Percentiles rank a stretch among this genome's conserved stretches.
phyloP scores from a whole-genome alignment of 2,888 invertebrate genomes.

The Drosophila mettleri region DNA sequence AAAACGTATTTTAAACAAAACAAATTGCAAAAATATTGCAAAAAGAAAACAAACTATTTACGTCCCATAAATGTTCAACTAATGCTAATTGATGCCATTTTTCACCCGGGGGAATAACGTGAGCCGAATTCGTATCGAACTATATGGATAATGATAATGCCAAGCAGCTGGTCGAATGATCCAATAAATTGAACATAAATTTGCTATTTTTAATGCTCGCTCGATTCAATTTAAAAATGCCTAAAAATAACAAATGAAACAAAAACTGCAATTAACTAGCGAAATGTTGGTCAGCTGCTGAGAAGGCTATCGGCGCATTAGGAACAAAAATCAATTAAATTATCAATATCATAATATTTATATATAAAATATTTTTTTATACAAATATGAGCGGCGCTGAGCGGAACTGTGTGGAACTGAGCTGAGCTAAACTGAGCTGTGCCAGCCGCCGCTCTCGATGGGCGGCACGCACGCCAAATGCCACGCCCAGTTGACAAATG shows the following conservation, averaged over 20 bases:
- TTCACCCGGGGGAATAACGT: constrained; percentile 33
- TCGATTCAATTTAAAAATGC: constrained; percentile 28
- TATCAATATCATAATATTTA: constrained; percentile 64
- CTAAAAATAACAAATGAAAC: constrained; percentile 56
- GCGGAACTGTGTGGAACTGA: too few species aligned
- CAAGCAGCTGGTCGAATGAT: constrained; percentile 28
- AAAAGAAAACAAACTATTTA: constrained; percentile 14
- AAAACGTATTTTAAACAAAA: constrained; percentile 54
- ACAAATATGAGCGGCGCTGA: too few species aligned
- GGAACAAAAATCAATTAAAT: constrained; percentile 68
- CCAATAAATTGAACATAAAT: constrained; percentile 38
- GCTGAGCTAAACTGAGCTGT: neutral
- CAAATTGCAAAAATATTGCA: constrained; percentile 44
- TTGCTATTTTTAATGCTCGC: constrained; percentile 36
- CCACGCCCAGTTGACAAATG: constrained; percentile 41
- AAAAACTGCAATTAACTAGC: constrained; percentile 56
- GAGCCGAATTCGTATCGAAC: constrained; percentile 26
- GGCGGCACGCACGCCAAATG: constrained; percentile 37
- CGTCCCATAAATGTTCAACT: constrained; percentile 37
- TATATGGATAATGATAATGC: constrained; percentile 13
- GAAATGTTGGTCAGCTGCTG: constrained; percentile 64
- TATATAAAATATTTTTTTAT: neutral
- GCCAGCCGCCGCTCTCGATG: constrained; percentile 13
- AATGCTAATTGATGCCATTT: constrained; percentile 44
- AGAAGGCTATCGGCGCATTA: constrained; percentile 62